Evolutionary conservation across 2,113 vertebrate genomes (phyloP), one percentile per base, ranked within the genome.

Genomic region (Spermophilus dauricus): DNA sequence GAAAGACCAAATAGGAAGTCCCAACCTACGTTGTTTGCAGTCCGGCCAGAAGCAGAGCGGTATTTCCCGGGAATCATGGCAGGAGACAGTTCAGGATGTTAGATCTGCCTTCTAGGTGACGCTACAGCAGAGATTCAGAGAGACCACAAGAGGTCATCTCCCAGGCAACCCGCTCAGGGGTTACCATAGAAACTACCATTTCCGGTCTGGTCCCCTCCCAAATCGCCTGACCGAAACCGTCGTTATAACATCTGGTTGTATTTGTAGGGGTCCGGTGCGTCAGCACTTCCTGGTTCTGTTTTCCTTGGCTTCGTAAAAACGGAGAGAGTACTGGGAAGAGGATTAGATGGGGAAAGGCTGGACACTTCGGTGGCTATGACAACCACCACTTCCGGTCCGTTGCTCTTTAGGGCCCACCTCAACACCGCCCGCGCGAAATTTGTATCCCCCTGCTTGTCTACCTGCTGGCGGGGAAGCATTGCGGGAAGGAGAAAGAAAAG

Each of bases 41-140:
- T 84, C 58, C 98, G 97, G 94, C 91, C 98, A 91, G 97, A 97
- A 13, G 95, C 91, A 18, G 98, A 83, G 65, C 99, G 98, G 90
- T 98, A 98, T 69, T 97, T 99, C 97, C 98, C 98, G 63, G 99
- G 99, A 96, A 99, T 98, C 98, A 99, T 99, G 95, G 91, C 73
- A 82, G 92, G 34, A 95, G 96, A 95, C 90, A 37, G 94, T 28
- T 86, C 89, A 56, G 75, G 95, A 83, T 34, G 97, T 63, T 51
- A 45, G 77, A 80, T 58, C 5, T 48, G 6, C 88, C 20, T 4
- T 17, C 8, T 0, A 85, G 1, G 69, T 0, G 80, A 90, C 17
- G 78, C 93, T 93, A 1, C 86, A 39, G 93, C 94, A 26, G 91
- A 96, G 39, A 82, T 22, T 82, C 84, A 77, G 13, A 93, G 77